A percentile compares a stretch with the other conserved stretches of the same genome.
phyloP scores from a whole-genome alignment of 92 coral and sea anemone genomes.

The Zoanthus sansibaricus region DNA sequence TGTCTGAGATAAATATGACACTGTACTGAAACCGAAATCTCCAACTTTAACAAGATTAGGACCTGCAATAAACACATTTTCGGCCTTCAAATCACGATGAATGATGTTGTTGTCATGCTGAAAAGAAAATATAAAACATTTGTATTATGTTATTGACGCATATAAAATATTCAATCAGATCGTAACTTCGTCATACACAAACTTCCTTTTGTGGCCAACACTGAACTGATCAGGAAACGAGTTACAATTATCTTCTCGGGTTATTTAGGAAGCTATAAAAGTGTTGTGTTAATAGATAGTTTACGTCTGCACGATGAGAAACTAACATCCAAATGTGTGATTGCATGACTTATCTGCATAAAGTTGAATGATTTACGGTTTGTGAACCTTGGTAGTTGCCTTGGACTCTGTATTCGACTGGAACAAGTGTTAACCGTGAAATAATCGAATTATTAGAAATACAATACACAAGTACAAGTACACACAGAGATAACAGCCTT shows the following conservation, averaged over 20 bases:
- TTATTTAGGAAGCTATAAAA: background rate
- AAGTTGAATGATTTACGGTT: conserved; percentile 2
- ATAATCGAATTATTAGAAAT: conserved; percentile 14
- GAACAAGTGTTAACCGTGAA: background rate
- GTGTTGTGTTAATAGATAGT: background rate
- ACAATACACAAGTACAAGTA: background rate
- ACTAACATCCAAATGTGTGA: background rate
- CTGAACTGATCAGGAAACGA: background rate
- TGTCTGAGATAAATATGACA: conserved; percentile 82
- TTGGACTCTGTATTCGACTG: background rate
- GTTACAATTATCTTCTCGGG: background rate
- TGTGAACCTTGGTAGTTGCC: background rate
- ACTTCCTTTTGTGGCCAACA: background rate
- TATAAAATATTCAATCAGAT: conserved; percentile 4
- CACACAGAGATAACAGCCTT: conserved; percentile 19
- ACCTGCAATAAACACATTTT: conserved; percentile 96
- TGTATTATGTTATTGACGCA: background rate
- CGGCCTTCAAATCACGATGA: conserved; percentile 98
- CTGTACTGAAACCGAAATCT: conserved; percentile 97
- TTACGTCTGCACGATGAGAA: background rate
- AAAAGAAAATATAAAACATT: background rate
- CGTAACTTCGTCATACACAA: background rate
- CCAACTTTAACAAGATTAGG: conserved; percentile 97
- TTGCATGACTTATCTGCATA: background rate
- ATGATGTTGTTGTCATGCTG: conserved; percentile 95